phyloP scores from a whole-genome alignment of 1,140 invertebrate species.

The Coenobita brevimanus region DNA sequence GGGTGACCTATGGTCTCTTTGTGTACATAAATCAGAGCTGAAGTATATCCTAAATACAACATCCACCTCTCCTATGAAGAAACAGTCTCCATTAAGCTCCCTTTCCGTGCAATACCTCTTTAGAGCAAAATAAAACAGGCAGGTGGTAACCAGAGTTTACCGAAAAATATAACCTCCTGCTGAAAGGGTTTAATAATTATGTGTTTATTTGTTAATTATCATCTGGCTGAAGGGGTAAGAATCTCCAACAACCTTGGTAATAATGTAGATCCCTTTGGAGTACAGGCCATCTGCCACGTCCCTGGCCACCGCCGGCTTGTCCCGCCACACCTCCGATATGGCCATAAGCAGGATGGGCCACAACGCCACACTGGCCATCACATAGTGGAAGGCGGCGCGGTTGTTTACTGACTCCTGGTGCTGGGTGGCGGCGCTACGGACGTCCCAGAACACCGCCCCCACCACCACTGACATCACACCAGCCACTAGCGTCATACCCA shows the following conservation, averaged over 20 bases:
- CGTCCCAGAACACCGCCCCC: slow-evolving; percentile 92
- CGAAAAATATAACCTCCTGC: too few species aligned
- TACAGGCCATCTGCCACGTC: slow-evolving; percentile 88
- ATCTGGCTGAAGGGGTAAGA: too few species aligned
- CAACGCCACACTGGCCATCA: slow-evolving; percentile 83
- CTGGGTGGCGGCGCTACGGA: slow-evolving; percentile 78
- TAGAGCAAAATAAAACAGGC: too few species aligned
- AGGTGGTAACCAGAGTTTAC: too few species aligned
- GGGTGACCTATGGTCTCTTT: too few species aligned
- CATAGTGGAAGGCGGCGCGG: slow-evolving; percentile 87
- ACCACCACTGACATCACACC: slow-evolving; percentile 86
- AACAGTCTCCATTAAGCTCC: too few species aligned
- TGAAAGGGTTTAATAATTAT: too few species aligned
- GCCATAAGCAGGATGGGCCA: slow-evolving; percentile 85
- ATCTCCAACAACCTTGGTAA: slow-evolving; percentile 85
- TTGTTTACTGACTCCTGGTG: slow-evolving; percentile 78
- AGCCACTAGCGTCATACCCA: slow-evolving; percentile 84
- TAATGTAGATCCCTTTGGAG: slow-evolving; percentile 83
- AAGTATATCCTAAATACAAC: too few species aligned
- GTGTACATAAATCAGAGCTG: too few species aligned
- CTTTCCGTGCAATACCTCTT: too few species aligned
- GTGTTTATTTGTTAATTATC: too few species aligned
- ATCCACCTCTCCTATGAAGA: too few species aligned
- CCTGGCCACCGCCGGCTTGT: slow-evolving; percentile 82
- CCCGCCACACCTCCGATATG: slow-evolving; percentile 80